Evolutionary conservation across 1,140 invertebrate genomes (phyloP).

Genomic region (Spodoptera litura): DNA sequence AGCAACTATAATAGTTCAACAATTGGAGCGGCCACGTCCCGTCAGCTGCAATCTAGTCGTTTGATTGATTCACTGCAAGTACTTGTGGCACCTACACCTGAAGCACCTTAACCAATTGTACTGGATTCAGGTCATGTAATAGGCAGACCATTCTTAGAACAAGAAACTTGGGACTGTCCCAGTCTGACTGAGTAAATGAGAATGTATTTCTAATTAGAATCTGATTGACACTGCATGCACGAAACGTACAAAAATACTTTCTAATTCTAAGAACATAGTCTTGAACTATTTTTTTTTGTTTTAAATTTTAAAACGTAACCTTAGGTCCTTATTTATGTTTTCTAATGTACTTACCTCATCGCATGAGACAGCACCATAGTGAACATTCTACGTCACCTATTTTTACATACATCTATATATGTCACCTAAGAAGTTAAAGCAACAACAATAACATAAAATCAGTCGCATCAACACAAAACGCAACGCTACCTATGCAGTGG

Average conservation of each 20-base stretch:
- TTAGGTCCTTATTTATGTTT: too few relatives aligned
- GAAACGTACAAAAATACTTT: not conserved
- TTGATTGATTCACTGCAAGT: not conserved
- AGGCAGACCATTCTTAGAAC: not conserved
- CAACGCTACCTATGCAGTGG: too few relatives aligned
- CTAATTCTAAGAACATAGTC: too few relatives aligned
- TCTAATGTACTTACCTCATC: too few relatives aligned
- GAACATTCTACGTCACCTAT: too few relatives aligned
- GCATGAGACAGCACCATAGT: too few relatives aligned
- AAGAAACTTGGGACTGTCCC: not conserved
- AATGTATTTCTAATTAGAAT: too few relatives aligned
- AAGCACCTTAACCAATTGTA: not conserved
- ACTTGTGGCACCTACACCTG: slow-evolving; percentile 9
- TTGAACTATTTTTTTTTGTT: too few relatives aligned
- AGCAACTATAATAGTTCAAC: not conserved
- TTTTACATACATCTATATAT: too few relatives aligned
- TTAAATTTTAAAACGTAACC: too few relatives aligned
- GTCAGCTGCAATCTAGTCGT: slow-evolving; percentile 4
- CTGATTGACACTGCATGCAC: not conserved
- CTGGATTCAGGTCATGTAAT: not conserved
- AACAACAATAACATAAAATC: not conserved
- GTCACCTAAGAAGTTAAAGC: too few relatives aligned
- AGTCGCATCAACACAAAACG: not conserved
- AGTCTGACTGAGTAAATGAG: too few relatives aligned
- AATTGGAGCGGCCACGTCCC: not conserved